Conservation (phyloP, 2,113 vertebrate species). For the Ardeotis arabs region DNA sequence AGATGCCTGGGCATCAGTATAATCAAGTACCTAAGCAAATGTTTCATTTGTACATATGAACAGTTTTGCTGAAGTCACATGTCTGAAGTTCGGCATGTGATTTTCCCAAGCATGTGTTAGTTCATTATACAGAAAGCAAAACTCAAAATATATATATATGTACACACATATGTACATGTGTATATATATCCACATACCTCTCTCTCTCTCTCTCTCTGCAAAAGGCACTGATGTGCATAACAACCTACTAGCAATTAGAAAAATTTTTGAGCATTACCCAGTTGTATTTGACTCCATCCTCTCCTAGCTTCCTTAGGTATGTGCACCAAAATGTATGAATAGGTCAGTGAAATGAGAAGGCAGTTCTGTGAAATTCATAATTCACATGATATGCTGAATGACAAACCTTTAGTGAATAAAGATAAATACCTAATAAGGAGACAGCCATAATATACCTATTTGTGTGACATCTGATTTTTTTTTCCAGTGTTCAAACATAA, state of each 20-base stretch:
- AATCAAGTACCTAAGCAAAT: not conserved
- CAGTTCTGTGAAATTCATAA: no score
- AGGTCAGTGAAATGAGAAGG: no score
- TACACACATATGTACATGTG: fast-evolving
- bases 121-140: not conserved
- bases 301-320: no score
- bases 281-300: not conserved
- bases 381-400: no score
- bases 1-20: not conserved
- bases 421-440: not conserved
- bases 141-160: no score
- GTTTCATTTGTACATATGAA: not conserved
- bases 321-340: no score
- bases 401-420: not conserved
- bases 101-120: not conserved
- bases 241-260: not conserved
- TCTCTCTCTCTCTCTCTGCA: not conserved
- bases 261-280: not conserved
- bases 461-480: not conserved
- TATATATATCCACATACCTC: no score
- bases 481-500: not conserved
- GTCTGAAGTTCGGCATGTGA: not conserved
- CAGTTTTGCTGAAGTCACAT: not conserved
- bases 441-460: not conserved
- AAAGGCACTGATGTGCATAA: not conserved